Conservation (phyloP, 1,140 invertebrate genomes). For the Formica exsecta region DNA sequence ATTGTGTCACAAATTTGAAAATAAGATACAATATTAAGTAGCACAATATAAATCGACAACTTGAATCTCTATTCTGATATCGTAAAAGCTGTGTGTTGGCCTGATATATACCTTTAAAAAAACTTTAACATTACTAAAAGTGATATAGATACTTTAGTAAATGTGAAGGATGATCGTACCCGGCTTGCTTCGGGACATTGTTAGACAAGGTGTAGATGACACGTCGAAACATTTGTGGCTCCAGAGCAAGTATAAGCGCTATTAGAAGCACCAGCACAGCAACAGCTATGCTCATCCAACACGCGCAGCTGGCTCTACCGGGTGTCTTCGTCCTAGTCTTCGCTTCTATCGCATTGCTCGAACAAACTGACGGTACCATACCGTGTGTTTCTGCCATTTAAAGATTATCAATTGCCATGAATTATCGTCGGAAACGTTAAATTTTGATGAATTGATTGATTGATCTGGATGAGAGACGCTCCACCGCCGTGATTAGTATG, state of each 20-base stretch:
- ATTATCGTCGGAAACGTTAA: constrained; percentile 50
- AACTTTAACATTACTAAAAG: constrained; percentile 22
- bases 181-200: constrained; percentile 83
- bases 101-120: background rate
- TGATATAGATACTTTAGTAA: constrained; percentile 35
- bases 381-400: constrained; percentile 80
- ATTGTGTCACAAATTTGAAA: background rate
- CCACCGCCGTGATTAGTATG: constrained; percentile 74
- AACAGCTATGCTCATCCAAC: constrained; percentile 81
- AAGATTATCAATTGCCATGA: constrained; percentile 81
- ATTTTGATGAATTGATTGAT: constrained; percentile 30
- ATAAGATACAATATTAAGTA: background rate
- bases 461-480: constrained; percentile 43
- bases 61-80: background rate
- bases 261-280: constrained; percentile 82
- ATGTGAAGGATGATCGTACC: constrained; percentile 82
- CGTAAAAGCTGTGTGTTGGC: background rate
- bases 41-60: background rate
- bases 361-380: constrained; percentile 79
- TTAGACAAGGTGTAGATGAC: constrained; percentile 82
- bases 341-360: constrained; percentile 79
- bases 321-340: constrained; percentile 81
- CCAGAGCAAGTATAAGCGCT: constrained; percentile 84
- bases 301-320: constrained; percentile 79
- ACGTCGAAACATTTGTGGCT: constrained; percentile 81